Base-by-base conservation (phyloP, 2,888 invertebrate species). In the Deladenus siricidicola region DNA sequence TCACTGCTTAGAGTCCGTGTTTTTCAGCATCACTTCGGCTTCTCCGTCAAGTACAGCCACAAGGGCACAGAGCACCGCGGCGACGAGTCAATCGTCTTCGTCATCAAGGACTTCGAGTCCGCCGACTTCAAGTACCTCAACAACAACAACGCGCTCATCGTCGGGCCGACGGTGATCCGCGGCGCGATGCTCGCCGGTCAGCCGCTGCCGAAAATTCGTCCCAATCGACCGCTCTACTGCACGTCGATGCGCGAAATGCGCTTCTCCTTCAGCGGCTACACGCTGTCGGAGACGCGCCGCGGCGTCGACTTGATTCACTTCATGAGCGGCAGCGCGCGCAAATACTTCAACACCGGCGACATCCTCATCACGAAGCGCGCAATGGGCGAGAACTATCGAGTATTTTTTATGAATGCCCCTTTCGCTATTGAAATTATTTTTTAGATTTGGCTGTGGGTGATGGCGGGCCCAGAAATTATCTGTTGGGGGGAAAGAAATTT, bases 241-340 rank as follows among this genome's bases (percentile, higher is more conserved):
- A 39, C 28, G 19, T 39, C 53, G 1, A 58, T 58, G 58, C 29
- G 48, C 17, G 56, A 39, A 23, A 28, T 56, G 26, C 53, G 58
- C 10, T 53, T 58, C 23, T 43, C 39, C 2, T 21, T 54, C 17
- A 53, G 44, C 52, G 45, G 45, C n/a, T 34, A 48, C 17, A 42
- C 52, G 17, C 39, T 34, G 8, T 6, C 8, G 8, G 58, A 58
- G 42, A 58, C 43, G 26, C 43, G 53, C 6, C 42, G 45, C 23
- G 52, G 43, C 2, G 58, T 58, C 45, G 52, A 52, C 43, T 21
- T 58, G 24, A 44, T 58, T 44, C 58, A 58, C 30, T 58, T 54
- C 23, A 58, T 58, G 58, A 53, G 58, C 23, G 58, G 58, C n/a
- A 58, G 58, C 30, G 58, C 52, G 19, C 58, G 58, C 8, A 52